Conservation (phyloP, 1,140 invertebrate species). For the Drosophila saltans region DNA sequence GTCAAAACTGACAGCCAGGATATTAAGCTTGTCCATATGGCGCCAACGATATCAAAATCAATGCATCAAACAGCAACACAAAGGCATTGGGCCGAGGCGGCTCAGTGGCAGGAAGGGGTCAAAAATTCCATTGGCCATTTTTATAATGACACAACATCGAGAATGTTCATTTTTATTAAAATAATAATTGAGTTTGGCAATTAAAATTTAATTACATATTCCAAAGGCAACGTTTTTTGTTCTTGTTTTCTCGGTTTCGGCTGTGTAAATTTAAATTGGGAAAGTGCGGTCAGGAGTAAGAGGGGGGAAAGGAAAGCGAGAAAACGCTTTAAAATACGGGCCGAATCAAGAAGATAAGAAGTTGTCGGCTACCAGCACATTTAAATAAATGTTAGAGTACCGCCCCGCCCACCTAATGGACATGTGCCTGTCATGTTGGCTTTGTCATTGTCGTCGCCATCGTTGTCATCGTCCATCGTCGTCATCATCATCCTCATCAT, state of each 20-base stretch:
- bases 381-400: conserved; percentile 27
- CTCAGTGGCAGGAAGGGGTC: not conserved
- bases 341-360: conserved; percentile 12
- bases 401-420: conserved; percentile 58
- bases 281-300: no score
- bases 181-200: conserved; percentile 6
- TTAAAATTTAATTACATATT: conserved; percentile 15
- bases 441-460: conserved; percentile 67
- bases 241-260: not conserved
- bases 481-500: not conserved
- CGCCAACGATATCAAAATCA: conserved; percentile 50
- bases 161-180: not conserved
- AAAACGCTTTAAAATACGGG: conserved; percentile 11
- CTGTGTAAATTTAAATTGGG: not conserved
- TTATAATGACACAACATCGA: not conserved
- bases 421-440: conserved; percentile 79
- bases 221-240: not conserved
- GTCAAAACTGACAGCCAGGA: conserved; percentile 62
- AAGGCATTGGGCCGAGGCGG: not conserved
- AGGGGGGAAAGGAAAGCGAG: not conserved
- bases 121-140: conserved; percentile 2
- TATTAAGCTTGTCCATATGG: conserved; percentile 58
- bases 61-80: conserved; percentile 30
- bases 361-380: conserved; percentile 39
- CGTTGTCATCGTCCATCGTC: conserved; percentile 5